Conservation (phyloP, 1,140 invertebrate genomes). For the Drosophila willistoni region DNA sequence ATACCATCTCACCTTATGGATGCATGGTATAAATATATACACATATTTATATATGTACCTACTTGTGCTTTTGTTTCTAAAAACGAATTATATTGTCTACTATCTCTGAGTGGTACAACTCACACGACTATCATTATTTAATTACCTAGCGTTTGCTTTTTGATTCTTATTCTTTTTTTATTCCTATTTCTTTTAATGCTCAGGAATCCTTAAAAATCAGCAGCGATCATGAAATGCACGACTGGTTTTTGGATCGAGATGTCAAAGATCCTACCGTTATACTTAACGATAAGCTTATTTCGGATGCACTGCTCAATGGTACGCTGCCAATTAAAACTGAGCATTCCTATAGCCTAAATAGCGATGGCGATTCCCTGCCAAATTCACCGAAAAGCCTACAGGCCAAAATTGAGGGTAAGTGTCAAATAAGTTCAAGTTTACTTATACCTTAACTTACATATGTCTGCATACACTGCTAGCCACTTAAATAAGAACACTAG, state of each 20-base stretch:
- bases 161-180: constrained; percentile 17
- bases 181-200: constrained; percentile 64
- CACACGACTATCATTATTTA: constrained; percentile 68
- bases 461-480: too few species aligned
- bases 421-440: neutral
- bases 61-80: constrained; percentile 52
- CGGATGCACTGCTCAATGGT: constrained; percentile 91
- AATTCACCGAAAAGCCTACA: constrained; percentile 86
- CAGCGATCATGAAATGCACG: constrained; percentile 85
- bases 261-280: constrained; percentile 86
- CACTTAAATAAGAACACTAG: too few species aligned
- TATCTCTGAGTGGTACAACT: constrained; percentile 62
- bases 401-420: constrained; percentile 87
- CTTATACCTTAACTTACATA: neutral
- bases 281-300: constrained; percentile 94
- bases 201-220: constrained; percentile 86
- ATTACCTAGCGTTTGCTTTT: constrained; percentile 44
- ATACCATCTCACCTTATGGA: too few species aligned
- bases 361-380: constrained; percentile 87
- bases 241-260: constrained; percentile 85
- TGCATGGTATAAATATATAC: neutral
- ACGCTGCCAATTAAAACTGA: constrained; percentile 92
- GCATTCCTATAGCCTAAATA: constrained; percentile 91
- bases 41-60: constrained; percentile 30
- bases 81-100: constrained; percentile 60